Evolutionary conservation across 2,888 invertebrate genomes (phyloP).

Genomic region (Arrhopalites spinosus): DNA sequence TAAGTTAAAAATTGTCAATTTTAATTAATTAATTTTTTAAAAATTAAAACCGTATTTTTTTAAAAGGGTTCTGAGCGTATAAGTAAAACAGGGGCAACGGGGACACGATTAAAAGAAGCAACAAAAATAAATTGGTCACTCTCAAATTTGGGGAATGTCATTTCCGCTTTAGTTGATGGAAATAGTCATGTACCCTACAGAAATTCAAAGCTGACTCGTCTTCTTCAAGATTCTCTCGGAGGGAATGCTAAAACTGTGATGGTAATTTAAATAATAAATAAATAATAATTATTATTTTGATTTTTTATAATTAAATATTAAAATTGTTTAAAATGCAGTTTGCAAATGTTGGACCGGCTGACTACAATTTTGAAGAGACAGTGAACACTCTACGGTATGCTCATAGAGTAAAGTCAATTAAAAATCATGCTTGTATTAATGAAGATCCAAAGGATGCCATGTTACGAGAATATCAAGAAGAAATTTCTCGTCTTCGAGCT

Average conservation of each 20-base stretch:
- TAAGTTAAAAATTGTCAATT: conserved; percentile 71
- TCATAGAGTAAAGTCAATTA: conserved; percentile 96
- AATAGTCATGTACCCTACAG: conserved; percentile 93
- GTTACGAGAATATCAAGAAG: conserved; percentile 91
- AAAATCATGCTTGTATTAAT: conserved; percentile 97
- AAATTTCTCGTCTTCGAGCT: conserved; percentile 74
- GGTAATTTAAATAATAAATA: conserved; percentile 70
- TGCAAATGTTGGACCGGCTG: conserved; percentile 97
- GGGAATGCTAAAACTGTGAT: conserved; percentile 99
- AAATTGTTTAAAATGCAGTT: neutral
- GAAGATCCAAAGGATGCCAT: conserved; percentile 99
- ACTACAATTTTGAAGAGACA: conserved; percentile 97
- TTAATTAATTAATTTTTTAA: conserved; percentile 89
- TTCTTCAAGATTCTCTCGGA: conserved; percentile 95
- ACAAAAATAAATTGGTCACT: conserved; percentile 96
- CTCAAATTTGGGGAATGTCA: conserved; percentile 97
- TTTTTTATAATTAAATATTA: neutral
- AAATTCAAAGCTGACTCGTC: conserved; percentile 90
- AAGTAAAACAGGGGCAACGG: conserved; percentile 89
- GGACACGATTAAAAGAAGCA: conserved; percentile 90
- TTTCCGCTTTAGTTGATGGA: conserved; percentile 91
- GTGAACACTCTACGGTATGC: conserved; percentile 95
- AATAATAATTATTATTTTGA: no score
- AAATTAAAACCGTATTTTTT: conserved; percentile 63
- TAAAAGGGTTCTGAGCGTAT: conserved; percentile 22